Conservation (phyloP, 2,113 vertebrate species). For the Condylura cristata region DNA sequence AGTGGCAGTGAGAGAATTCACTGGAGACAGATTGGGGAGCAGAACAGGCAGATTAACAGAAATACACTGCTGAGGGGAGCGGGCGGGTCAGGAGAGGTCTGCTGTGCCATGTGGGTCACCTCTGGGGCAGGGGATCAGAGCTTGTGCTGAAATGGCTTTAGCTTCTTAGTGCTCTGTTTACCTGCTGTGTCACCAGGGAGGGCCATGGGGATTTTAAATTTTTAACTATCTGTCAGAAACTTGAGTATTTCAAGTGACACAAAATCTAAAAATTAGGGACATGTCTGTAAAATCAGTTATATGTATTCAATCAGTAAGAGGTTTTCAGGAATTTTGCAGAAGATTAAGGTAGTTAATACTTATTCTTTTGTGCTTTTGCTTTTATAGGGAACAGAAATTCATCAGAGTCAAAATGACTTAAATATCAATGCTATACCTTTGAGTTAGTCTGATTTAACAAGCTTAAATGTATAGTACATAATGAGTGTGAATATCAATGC, state of each 20-base stretch:
- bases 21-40: too few species aligned
- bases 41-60: too few species aligned
- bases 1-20: too few species aligned
- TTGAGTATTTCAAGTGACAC: not conserved
- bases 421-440: not conserved
- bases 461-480: constrained; percentile 17
- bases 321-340: not conserved
- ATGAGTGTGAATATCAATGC: constrained; percentile 40
- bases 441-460: constrained; percentile 37
- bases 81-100: too few species aligned
- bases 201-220: not conserved
- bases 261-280: not conserved
- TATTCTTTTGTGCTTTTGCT: not conserved
- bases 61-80: too few species aligned
- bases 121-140: too few species aligned
- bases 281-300: not conserved
- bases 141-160: too few species aligned
- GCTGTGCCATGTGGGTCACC: too few species aligned
- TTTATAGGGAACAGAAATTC: not conserved
- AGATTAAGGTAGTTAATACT: not conserved
- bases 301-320: not conserved
- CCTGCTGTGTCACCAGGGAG: too few species aligned
- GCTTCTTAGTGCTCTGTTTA: too few species aligned
- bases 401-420: constrained; percentile 47
- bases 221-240: not conserved